Evolutionary conservation across 2,888 invertebrate species (phyloP).

Genomic region (Epinotia nisella): DNA sequence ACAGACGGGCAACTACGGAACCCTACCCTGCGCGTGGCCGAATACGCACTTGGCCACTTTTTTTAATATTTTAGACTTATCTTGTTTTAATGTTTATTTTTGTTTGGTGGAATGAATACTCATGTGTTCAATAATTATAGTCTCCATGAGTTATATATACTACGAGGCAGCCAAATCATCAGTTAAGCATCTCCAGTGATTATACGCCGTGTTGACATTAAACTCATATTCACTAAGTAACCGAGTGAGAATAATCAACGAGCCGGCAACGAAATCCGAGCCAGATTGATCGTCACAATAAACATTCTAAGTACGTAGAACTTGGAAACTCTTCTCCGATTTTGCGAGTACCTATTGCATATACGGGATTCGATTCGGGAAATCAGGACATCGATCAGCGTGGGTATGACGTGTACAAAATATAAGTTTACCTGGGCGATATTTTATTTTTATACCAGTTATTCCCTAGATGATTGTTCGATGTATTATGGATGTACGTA

Average conservation of each 20-base stretch:
- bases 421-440: constrained; percentile 34
- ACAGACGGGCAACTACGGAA: too few relatives aligned
- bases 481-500: not conserved
- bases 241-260: constrained; percentile 25
- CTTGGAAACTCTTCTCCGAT: constrained; percentile 36
- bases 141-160: too few relatives aligned
- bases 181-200: too few relatives aligned
- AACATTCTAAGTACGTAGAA: constrained; percentile 44
- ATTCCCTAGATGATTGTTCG: constrained; percentile 12
- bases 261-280: constrained; percentile 33
- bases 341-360: constrained; percentile 39
- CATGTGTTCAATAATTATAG: too few relatives aligned
- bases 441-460: constrained; percentile 27
- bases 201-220: constrained; percentile 6
- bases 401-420: constrained; percentile 38
- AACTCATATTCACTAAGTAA: constrained; percentile 20
- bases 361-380: constrained; percentile 39
- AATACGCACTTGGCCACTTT: too few relatives aligned
- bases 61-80: too few relatives aligned
- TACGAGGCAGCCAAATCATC: too few relatives aligned
- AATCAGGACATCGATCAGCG: constrained; percentile 44
- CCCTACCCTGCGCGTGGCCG: too few relatives aligned
- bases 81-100: too few relatives aligned
- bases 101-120: too few relatives aligned
- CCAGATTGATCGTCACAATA: constrained; percentile 43